A percentile compares a stretch with the other conserved stretches of the same genome.
Conservation (phyloP, 2,797 vertebrate species). For the Diglossa cyanea region DNA sequence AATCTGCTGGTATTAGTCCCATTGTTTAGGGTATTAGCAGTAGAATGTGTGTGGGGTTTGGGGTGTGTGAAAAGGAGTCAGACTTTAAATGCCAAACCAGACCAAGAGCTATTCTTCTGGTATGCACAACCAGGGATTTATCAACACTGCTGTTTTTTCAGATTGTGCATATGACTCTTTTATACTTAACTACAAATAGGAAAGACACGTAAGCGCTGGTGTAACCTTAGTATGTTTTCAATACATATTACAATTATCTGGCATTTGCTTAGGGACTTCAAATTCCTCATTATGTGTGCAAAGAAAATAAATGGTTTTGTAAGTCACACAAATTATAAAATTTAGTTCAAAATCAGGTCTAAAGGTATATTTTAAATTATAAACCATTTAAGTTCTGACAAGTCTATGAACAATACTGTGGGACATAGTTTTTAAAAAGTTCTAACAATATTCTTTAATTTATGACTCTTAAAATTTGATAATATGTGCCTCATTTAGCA, state of each 20-base stretch:
- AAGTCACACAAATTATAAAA: background rate
- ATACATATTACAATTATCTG: background rate
- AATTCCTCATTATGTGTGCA: background rate
- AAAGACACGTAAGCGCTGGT: background rate
- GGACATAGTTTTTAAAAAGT: background rate
- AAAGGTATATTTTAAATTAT: background rate
- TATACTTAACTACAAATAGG: constrained; percentile 13
- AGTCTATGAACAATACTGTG: background rate
- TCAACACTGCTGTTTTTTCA: constrained; percentile 15
- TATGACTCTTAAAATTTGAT: background rate
- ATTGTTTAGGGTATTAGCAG: constrained; percentile 84
- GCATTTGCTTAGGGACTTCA: background rate
- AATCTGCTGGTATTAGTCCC: constrained; percentile 79
- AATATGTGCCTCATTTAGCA: background rate
- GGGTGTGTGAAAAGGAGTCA: constrained; percentile 75
- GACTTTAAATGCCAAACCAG: constrained; percentile 76
- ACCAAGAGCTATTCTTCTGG: constrained; percentile 75
- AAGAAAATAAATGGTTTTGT: background rate
- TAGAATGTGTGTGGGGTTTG: constrained; percentile 74
- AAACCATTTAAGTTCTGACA: background rate
- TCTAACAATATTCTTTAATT: background rate
- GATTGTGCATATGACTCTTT: background rate
- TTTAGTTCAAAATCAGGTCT: background rate
- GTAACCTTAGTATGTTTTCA: background rate
- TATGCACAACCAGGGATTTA: constrained; percentile 70